phyloP scores from a whole-genome alignment of 2,888 invertebrate genomes.

The Trichogramma dendrolimi region DNA sequence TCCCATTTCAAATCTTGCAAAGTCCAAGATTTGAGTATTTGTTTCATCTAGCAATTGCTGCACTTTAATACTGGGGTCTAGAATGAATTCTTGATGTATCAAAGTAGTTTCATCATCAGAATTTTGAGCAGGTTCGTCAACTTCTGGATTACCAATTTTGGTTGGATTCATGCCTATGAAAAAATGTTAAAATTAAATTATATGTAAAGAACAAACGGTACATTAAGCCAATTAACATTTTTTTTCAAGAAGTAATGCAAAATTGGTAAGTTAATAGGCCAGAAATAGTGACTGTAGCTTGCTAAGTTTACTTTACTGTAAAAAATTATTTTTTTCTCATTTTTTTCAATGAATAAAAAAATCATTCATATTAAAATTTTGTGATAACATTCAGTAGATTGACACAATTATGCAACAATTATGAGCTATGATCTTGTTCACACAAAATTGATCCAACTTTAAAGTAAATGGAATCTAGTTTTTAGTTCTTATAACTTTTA shows the following conservation, averaged over 20 bases:
- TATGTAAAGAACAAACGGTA: conserved; percentile 15
- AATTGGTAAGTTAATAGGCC: too few species aligned
- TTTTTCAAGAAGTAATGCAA: too few species aligned
- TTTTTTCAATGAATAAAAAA: not conserved
- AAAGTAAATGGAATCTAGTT: too few species aligned
- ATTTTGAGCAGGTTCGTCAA: conserved; percentile 62
- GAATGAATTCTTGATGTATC: conserved; percentile 81
- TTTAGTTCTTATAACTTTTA: too few species aligned
- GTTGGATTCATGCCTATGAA: conserved; percentile 69
- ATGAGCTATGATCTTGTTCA: too few species aligned
- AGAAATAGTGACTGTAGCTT: too few species aligned
- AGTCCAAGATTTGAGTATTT: conserved; percentile 69
- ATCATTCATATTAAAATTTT: not conserved
- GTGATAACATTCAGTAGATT: not conserved
- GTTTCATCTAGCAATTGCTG: conserved; percentile 67
- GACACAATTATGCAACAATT: not conserved
- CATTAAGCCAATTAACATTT: not conserved
- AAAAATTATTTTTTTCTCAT: not conserved
- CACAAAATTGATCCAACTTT: too few species aligned
- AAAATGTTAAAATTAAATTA: conserved; percentile 13
- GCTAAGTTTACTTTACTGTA: not conserved
- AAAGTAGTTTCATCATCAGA: conserved; percentile 75
- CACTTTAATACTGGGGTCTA: conserved; percentile 73
- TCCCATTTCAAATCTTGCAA: conserved; percentile 84
- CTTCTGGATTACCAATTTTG: conserved; percentile 65